A percentile compares a stretch with the other conserved stretches of the same genome.
These are phyloP conservation scores for Branchellion lobata DNA, from an alignment of 2,888 invertebrate species.

Conservation along the genomic window DNA sequence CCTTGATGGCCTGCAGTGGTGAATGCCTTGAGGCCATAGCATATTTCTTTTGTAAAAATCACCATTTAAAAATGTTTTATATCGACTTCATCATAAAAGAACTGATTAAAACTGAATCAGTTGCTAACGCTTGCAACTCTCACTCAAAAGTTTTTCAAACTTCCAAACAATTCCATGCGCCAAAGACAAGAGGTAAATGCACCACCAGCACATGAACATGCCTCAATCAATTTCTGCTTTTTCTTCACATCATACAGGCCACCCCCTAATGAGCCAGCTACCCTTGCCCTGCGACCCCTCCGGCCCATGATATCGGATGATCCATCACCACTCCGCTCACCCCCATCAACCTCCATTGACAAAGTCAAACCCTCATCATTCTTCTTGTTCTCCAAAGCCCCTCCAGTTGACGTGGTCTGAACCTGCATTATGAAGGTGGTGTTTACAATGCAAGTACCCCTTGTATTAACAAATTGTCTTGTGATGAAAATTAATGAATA, in stretches of 20 bases:
- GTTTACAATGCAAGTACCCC: too few species aligned
- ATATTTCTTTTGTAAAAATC: not conserved
- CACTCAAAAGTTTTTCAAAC: too few species aligned
- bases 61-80: not conserved
- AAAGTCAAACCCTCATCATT: not conserved
- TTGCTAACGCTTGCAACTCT: not conserved
- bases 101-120: not conserved
- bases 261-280: not conserved
- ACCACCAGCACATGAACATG: not conserved
- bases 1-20: not conserved
- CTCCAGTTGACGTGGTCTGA: not conserved
- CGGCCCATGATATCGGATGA: not conserved
- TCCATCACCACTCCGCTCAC: slow-evolving; percentile 11
- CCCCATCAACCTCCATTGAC: slow-evolving; percentile 6
- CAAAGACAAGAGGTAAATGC: too few species aligned
- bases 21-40: not conserved
- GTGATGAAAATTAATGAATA: too few species aligned
- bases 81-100: not conserved
- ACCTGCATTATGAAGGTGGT: not conserved
- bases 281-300: slow-evolving; percentile 8
- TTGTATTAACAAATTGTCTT: too few species aligned
- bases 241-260: slow-evolving; percentile 22
- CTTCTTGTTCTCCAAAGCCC: not conserved
- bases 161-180: too few species aligned
- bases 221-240: slow-evolving; percentile 26